A percentile compares a stretch with the other conserved stretches of the same genome.
phyloP scores from a whole-genome alignment of 2,113 vertebrate genomes.

The Pavo muticus region DNA sequence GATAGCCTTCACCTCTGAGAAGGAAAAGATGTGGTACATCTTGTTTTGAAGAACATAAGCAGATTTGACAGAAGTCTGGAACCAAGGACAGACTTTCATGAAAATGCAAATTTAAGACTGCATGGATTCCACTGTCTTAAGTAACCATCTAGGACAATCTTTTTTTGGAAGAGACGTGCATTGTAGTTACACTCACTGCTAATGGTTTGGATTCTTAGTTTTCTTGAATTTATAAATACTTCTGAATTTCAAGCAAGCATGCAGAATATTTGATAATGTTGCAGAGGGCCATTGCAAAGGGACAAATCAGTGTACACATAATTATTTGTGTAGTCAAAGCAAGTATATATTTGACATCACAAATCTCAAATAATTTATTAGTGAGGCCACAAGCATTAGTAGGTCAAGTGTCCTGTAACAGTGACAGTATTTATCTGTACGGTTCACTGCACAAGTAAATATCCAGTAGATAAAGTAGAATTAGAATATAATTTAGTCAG shows the following conservation, averaged over 20 bases:
- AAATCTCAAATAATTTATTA: not conserved
- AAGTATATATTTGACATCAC: not conserved
- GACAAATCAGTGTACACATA: not conserved
- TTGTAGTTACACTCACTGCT: not conserved
- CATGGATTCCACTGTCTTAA: conserved; percentile 4
- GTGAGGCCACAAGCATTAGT: not conserved
- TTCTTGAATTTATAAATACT: not conserved
- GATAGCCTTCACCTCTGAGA: not conserved
- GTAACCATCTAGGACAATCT: not conserved
- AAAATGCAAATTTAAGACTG: conserved; percentile 42
- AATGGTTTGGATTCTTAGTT: not conserved
- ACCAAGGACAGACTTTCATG: conserved; percentile 13
- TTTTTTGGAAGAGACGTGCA: not conserved
- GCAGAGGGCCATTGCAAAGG: not conserved
- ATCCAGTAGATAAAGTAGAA: not conserved
- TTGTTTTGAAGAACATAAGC: conserved; percentile 37
- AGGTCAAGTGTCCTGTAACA: not conserved
- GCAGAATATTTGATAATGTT: not conserved
- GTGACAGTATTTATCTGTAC: conserved; percentile 1
- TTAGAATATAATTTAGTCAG: not conserved
- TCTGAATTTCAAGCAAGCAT: not conserved
- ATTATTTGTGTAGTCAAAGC: not conserved
- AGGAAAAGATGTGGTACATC: conserved; percentile 24
- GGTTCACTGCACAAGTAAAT: not conserved
- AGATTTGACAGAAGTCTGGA: conserved; percentile 37